Conservation (phyloP, 2,113 vertebrate genomes). For the Acrocephalus arundinaceus region DNA sequence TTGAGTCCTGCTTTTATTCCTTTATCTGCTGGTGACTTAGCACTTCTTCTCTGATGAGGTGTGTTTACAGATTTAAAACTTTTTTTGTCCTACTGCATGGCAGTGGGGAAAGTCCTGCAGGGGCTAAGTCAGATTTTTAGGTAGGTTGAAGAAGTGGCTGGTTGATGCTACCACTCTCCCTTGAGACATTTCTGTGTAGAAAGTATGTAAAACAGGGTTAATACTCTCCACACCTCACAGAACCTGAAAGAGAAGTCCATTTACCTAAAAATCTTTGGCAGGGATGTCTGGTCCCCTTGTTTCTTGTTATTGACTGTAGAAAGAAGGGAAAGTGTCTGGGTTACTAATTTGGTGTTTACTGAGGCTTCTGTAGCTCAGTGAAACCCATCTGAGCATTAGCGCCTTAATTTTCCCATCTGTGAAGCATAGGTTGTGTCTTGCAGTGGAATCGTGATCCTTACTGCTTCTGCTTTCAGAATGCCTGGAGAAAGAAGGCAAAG, state of each 20-base stretch:
- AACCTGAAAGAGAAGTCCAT: background rate
- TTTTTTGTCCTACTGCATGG: background rate
- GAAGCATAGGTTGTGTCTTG: background rate
- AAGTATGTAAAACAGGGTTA: background rate
- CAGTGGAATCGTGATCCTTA: background rate
- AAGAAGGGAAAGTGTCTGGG: background rate
- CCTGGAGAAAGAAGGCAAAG: background rate
- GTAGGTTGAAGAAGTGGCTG: background rate
- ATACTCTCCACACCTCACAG: background rate
- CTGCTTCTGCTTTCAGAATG: background rate
- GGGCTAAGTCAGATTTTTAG: background rate
- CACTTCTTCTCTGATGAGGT: background rate
- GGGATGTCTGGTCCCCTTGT: background rate
- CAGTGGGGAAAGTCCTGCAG: background rate
- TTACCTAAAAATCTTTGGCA: constrained; percentile 26
- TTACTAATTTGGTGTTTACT: background rate
- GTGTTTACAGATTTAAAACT: constrained; percentile 3
- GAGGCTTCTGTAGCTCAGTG: background rate
- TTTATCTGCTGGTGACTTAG: constrained; percentile 14
- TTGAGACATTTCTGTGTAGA: background rate
- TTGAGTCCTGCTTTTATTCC: constrained; percentile 11
- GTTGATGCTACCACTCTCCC: background rate
- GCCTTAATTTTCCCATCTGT: constrained; percentile 23
- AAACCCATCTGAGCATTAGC: background rate
- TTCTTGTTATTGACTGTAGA: background rate